Evolutionary conservation across 2,797 vertebrate genomes (phyloP), one percentile per base, ranked within the genome.

Genomic region (Tragelaphus eurycerus): DNA sequence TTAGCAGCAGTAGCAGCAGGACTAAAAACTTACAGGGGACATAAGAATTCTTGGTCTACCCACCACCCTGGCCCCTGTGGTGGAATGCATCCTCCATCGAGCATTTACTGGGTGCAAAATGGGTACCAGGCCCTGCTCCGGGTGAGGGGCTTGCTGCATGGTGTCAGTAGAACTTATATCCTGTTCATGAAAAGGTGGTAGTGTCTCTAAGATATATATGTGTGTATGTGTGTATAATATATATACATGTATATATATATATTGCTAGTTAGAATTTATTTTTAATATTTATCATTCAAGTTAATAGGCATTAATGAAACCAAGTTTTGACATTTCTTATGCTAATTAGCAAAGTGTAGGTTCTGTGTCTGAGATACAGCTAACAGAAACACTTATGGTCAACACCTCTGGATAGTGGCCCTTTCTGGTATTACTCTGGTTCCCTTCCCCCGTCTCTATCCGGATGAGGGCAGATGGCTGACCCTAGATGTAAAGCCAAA

Each of bases 251-350:
- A 48, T 48, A 27, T 59, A 59, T 38, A 38, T 74, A 43, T 74
- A 74, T 43, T 74, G 86, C 25, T 31, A 67, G 7, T 87, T 55
- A 84, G 10, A 95, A 31, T 2, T 25, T 15, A 71, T 64, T 95
- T 97, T 59, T 60, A 94, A 79, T 84, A 96, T 93, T 85, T 94
- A 86, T 89, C 29, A 64, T 83, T 27, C 12, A 92, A 64, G 29
- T 87, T 94, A 93, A 71, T 4, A 96, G 13, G 21, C 27, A 74
- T 87, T 27, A 95, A 23, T 92, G 15, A 83, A 95, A 84, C 25
- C 43, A 90, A 48, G 23, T 95, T 84, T 97, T 84, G 43, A 64
- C 29, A 86, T 93, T 94, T 52, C 1, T 17, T 74, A 46, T 85
- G 64, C 17, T 86, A 95, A 92, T 90, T 93, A 90, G 38, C 54